Evolutionary conservation across 2,888 invertebrate genomes (phyloP), one percentile per base, ranked within the genome.

Genomic region (Aspidapion aeneum): DNA sequence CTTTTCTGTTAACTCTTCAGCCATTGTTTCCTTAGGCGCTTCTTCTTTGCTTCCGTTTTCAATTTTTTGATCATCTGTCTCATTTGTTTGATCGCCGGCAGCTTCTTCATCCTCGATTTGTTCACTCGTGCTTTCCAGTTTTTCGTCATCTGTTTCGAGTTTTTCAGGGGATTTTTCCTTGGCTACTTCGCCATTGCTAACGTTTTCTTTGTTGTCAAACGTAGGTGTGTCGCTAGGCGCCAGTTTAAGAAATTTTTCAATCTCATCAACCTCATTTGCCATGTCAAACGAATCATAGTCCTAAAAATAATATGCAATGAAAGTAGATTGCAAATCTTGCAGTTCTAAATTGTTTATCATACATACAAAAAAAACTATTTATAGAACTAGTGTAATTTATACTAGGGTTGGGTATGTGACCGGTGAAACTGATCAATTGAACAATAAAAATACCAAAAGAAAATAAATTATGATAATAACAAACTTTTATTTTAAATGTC

Each of bases 201-300:
- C 20, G 55, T 62, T 48, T 63, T 68, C 66, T 74, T 74, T 66
- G 75, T 74, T 74, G 60, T 82, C 82, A 64, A 82, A 81, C 70
- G 73, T 78, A 71, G 80, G 79, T 50, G 86, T 84, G 21, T 83
- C 82, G 58, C 86, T 85, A 1, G 85, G 83, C 71, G 87, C 87
- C 71, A 93, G 77, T 80, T 93, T 93, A 64, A 96, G 81, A 78
- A 96, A 96, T 77, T 90, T 89, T 78, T 95, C 93, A 80, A 96
- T 83, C 71, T 90, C 90, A 76, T 96, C 94, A 70, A 90, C 86
- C 84, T 97, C 97, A 81, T 95, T 93, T 18, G 95, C 90, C 81
- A 93, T 82, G 80, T 94, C 94, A 81, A 97, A 96, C 74, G 88
- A 90, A 78, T 96, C 94, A 81, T 95, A 97, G 80, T 96, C 96